A percentile compares a stretch with the other conserved stretches of the same genome.
phyloP scores from a whole-genome alignment of 2,888 invertebrate species.

The Caenorhabditis virilis region DNA sequence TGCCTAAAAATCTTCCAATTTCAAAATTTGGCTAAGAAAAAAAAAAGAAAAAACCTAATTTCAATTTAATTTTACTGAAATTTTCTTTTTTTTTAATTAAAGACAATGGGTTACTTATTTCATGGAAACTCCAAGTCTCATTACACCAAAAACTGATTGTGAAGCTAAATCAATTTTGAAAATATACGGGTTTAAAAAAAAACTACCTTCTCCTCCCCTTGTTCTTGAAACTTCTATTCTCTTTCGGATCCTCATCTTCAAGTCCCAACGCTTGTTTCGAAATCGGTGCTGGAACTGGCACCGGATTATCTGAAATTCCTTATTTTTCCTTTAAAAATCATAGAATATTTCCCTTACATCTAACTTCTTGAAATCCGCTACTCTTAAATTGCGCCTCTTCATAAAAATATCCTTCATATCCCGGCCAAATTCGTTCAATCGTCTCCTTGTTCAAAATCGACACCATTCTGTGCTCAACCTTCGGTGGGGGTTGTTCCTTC shows the following conservation, averaged over 20 bases:
- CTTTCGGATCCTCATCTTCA: conserved; percentile 4
- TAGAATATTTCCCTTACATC: background rate
- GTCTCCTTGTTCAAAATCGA: conserved; percentile 18
- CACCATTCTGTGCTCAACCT: conserved; percentile 8
- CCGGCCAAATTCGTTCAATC: conserved; percentile 33
- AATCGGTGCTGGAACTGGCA: conserved; percentile 10
- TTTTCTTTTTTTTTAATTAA: no score
- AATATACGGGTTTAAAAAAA: no score
- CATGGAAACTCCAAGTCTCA: no score
- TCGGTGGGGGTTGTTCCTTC: conserved; percentile 2
- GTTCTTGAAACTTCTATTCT: background rate
- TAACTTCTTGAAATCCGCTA: conserved; percentile 12
- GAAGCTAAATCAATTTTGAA: no score
- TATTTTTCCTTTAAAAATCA: background rate
- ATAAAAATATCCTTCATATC: conserved; percentile 20
- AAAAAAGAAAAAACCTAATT: no score
- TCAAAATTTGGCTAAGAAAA: no score
- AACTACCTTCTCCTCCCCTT: no score
- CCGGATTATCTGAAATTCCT: background rate
- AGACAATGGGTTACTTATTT: no score
- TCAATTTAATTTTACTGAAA: background rate
- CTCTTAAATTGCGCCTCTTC: background rate
- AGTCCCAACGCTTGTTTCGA: background rate
- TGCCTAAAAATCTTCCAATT: background rate
- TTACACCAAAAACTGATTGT: no score